Evolutionary conservation across 2,888 invertebrate species (phyloP).

Genomic region (Beris chalybata): DNA sequence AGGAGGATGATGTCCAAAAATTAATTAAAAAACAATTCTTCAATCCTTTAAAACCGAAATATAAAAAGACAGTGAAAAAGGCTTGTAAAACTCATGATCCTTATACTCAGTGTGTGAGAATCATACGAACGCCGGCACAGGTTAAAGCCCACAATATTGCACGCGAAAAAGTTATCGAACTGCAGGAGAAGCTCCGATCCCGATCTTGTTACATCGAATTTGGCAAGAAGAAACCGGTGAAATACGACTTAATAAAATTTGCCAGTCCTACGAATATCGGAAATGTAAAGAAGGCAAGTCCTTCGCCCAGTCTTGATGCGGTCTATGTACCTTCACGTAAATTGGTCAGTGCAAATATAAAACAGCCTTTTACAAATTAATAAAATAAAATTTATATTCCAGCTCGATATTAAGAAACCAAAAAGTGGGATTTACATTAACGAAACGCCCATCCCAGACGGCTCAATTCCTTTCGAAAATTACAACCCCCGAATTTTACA

Average conservation of each 20-base stretch:
- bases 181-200: neutral
- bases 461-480: conserved; percentile 45
- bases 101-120: conserved; percentile 1
- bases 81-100: conserved; percentile 8
- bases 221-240: neutral
- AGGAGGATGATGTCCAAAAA: neutral
- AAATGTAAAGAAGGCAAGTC: conserved; percentile 42
- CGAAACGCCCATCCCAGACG: conserved; percentile 45
- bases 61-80: neutral
- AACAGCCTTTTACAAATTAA: neutral
- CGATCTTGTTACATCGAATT: neutral
- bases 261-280: conserved; percentile 6
- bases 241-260: conserved; percentile 10
- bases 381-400: conserved; percentile 5
- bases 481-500: conserved; percentile 54
- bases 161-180: conserved; percentile 9
- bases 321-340: conserved; percentile 47
- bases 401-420: conserved; percentile 51
- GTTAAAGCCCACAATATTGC: neutral
- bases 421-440: conserved; percentile 52
- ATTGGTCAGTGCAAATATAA: conserved; percentile 43
- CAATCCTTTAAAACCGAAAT: neutral
- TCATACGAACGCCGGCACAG: neutral
- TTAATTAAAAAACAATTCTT: neutral
- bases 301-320: conserved; percentile 45